Conservation (phyloP, 2,888 invertebrate genomes). For the Griposia aprilina region DNA sequence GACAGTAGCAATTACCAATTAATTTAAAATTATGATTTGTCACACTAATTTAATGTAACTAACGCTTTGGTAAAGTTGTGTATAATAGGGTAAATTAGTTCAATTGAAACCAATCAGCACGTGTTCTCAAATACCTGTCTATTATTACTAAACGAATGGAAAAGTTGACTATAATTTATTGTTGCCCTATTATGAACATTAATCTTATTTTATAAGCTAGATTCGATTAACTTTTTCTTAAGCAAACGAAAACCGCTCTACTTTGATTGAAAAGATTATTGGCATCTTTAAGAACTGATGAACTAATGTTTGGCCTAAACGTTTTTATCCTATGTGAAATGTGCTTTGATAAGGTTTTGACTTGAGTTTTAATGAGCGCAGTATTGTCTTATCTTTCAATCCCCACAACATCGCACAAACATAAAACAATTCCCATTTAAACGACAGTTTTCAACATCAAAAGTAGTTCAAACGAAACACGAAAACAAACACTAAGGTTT, state of each 20-base stretch:
- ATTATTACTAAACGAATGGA: constrained; percentile 42
- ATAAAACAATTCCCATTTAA: constrained; percentile 6
- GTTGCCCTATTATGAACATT: constrained; percentile 3
- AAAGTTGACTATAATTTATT: constrained; percentile 48
- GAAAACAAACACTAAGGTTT: constrained; percentile 60
- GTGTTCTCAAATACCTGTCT: constrained; percentile 50
- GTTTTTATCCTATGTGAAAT: background rate
- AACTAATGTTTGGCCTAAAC: background rate
- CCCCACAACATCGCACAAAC: background rate
- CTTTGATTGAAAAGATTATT: constrained; percentile 33
- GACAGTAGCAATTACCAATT: constrained; percentile 64
- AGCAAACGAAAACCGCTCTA: constrained; percentile 5
- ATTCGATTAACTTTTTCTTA: constrained; percentile 20
- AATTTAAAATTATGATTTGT: constrained; percentile 65
- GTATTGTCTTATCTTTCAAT: background rate
- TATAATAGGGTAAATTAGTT: constrained; percentile 47
- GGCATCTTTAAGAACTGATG: background rate
- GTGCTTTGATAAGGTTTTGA: background rate
- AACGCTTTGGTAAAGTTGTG: constrained; percentile 40
- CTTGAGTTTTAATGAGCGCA: background rate
- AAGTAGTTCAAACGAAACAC: constrained; percentile 33
- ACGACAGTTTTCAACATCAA: constrained; percentile 7
- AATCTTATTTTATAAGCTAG: constrained; percentile 33
- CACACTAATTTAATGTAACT: constrained; percentile 56
- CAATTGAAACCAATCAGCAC: constrained; percentile 52